Base-by-base conservation (phyloP, 2,113 vertebrate genomes). In the Lonchura striata region DNA sequence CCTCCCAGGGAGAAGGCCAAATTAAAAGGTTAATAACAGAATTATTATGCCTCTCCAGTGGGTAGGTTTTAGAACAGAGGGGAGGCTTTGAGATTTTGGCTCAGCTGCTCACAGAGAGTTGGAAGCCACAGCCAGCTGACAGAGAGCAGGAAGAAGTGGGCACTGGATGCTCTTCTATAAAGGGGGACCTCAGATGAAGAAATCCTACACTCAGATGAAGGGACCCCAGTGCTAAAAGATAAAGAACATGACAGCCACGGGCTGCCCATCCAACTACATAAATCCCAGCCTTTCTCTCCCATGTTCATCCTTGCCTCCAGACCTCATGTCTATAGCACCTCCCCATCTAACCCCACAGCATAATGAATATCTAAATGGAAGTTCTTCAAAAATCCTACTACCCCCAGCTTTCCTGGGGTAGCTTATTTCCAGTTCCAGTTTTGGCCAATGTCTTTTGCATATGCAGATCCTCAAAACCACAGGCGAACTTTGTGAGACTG, bases 11-110 rank as follows among this genome's bases (percentile, higher is more conserved):
- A 94, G 79, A 56, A 71, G 54, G n/a, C n/a, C 42, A 79, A 75
- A 95, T 87, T 89, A 84, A 82, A 85, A 86, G 96, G 87, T 92
- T 96, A 92, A 95, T 76, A 80, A 72, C 41, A 65, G 59, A 90
- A 96, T 90, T 95, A 88, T 46, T 86, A 19, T 86, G 71, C n/a
- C 75, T 94, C 79, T 94, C 79, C 37, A 61, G 61, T 27, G 53
- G 20, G 14, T 31, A 87, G 31, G 5, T 6, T 79, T 72, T 28
- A 76, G 46, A 87, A 72, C 15, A 79, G 49, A 82, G 13, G 6
- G 18, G 7, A 82, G 23, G 44, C 15, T 91, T 83, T 89, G 69
- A 87, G 63, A 30, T 57, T 89, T 84, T 75, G 52, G 64, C 16
- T 92, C 61, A 81, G 33, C 85, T 82, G 37, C 44, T 90, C 70